Base-by-base conservation (phyloP, 2,888 invertebrate genomes). In the Polyploca ridens region DNA sequence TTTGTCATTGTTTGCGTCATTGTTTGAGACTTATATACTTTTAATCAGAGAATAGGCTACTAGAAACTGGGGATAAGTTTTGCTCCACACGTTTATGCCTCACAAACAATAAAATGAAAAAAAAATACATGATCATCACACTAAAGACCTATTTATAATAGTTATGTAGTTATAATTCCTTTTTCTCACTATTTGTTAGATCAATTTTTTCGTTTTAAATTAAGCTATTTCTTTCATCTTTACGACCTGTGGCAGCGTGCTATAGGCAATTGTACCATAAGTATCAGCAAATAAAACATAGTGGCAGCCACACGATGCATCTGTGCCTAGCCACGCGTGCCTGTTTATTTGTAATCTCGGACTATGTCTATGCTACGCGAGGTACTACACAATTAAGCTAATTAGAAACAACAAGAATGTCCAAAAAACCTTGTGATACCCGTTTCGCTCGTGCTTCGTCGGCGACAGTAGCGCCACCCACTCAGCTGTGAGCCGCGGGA, bases 401-500 rank as follows among this genome's bases (percentile, higher is more conserved):
- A 44, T 44, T 44, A 44, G 13, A 44, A 44, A 44, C 13, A 41
- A 41, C 13, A 44, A 44, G 44, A 44, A 44, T 14, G 13, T 44
- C 44, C 44, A 14, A 46, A 46, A 46, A n/a, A n/a, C n/a, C 46
- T 5, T 6, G n/a, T n/a, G 46, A 46, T n/a, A 46, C n/a, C 14
- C n/a, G 46, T 1, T n/a, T n/a, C 46, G 46, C n/a, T 46, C n/a
- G 46, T 46, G 46, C 46, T 46, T 46, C 46, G 44, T n/a, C 46
- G 44, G 44, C 46, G 46, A 46, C 46, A 46, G n/a, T n/a, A 46
- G 46, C 46, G 46, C 46, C 41, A 41, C 4, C 46, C 46, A n/a
- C 46, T n/a, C n/a, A 14, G 46, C n/a, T 46, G 46, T n/a, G 46
- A 46, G 46, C 46, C 46, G n/a, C 46, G 46, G 46, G n/a, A 46